These are phyloP conservation scores for Apis laboriosa DNA, from an alignment of 1,140 invertebrate species.

Conservation along the genomic window DNA sequence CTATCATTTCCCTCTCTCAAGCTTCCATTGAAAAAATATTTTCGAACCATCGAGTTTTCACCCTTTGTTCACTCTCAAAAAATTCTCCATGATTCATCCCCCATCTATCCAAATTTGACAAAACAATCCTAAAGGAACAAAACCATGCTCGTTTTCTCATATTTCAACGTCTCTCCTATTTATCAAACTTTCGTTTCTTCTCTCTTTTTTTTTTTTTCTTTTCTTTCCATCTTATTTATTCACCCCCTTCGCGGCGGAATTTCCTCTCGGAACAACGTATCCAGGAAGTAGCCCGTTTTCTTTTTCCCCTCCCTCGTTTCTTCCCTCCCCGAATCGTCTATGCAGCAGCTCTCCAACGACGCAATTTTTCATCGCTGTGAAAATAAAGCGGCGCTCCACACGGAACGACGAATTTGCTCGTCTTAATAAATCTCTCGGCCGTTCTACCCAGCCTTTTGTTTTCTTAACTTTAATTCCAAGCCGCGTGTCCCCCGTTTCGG, in stretches of 20 bases:
- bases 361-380: conserved; percentile 38
- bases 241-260: neutral
- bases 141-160: neutral
- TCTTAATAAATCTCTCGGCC: conserved; percentile 38
- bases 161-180: neutral
- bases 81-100: neutral
- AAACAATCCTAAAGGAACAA: neutral
- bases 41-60: neutral
- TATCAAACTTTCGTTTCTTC: neutral
- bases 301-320: too few relatives aligned
- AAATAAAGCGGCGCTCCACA: neutral
- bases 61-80: neutral
- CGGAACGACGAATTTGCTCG: conserved; percentile 15
- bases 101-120: neutral
- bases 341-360: neutral
- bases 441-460: conserved; percentile 21
- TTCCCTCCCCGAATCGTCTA: neutral
- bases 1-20: neutral
- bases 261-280: neutral
- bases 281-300: neutral
- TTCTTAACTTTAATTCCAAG: conserved; percentile 22
- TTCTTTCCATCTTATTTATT: neutral
- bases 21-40: neutral
- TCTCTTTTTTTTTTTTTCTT: neutral
- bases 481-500: neutral